Base-by-base conservation (phyloP, 2,888 invertebrate genomes). In the Sclerodermus sp. region DNA sequence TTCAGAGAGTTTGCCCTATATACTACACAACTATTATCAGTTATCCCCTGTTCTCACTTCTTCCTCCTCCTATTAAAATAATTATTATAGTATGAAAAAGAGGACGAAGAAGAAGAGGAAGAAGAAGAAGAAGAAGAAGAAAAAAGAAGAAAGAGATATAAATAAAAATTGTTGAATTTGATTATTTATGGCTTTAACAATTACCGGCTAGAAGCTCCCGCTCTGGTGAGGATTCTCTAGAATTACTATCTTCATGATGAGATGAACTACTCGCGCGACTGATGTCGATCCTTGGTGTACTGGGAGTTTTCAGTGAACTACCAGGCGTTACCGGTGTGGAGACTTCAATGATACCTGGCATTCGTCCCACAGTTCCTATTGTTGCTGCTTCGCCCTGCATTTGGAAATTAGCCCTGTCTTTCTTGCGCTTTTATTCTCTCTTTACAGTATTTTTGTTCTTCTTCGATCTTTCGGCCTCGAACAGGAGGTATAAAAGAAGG, bases 181-280 rank as follows among this genome's bases (percentile, higher is more conserved):
- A 8, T 8, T 8, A 23, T 5, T 23, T 5, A 3, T 5, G 8
- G 23, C 23, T 23, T 23, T 23, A 3, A 15, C 38, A 14, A 44
- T 46, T 78, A 80, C 84, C 84, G 73, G 87, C 85, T 71, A 89
- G 87, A 61, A 91, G 85, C 59, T 92, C 92, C 73, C 90, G 83
- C 75, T 93, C 93, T 1, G 93, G 92, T 42, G 91, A 90, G 69
- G 90, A 90, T 70, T 91, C 91, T 42, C 89, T 85, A 42, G 77
- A 77, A 54, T 74, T 75, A 66, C 90, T 91, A 73, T 92, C 91
- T 66, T 82, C 82, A 73, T 92, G 91, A 68, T 93, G 91, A 32
- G 91, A 91, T 50, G 92, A 91, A 76, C 91, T 91, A 71, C 91
- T 91, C 4, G 93, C 93, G 62, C 93, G 85, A 61, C 92, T 93